Percentiles rank a stretch among this genome's conserved stretches.
These are phyloP conservation scores for Cuculus canorus DNA, from an alignment of 2,797 vertebrate species.

Conservation along the genomic window DNA sequence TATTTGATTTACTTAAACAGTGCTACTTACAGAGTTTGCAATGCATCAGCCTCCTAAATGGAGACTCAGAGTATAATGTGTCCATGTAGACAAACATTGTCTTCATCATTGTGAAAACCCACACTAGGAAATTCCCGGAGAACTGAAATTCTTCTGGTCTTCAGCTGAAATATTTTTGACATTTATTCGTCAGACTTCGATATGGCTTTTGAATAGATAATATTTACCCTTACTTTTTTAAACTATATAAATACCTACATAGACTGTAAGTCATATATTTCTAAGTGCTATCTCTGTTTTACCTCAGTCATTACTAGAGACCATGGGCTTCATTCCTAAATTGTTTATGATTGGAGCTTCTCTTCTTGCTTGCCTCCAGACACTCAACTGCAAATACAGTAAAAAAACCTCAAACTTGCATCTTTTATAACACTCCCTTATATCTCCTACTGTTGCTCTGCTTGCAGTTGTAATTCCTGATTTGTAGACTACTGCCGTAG, in stretches of 20 bases:
- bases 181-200: neutral
- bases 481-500: slow-evolving; percentile 4
- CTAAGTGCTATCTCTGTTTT: neutral
- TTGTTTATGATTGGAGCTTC: neutral
- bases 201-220: neutral
- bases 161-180: neutral
- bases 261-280: neutral
- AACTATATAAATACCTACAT: neutral
- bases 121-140: neutral
- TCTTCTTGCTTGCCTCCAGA: neutral
- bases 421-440: neutral
- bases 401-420: neutral
- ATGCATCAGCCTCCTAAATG: neutral
- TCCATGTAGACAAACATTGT: neutral
- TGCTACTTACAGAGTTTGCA: neutral
- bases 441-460: neutral
- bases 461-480: slow-evolving; percentile 10
- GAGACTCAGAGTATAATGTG: accelerated
- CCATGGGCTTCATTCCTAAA: neutral
- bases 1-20: neutral
- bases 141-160: neutral
- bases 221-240: neutral
- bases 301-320: neutral
- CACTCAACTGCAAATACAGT: neutral
- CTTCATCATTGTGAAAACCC: neutral